Evolutionary conservation across 2,797 vertebrate genomes (phyloP), one percentile per base, ranked within the genome.

Genomic region (Girardinus metallicus): DNA sequence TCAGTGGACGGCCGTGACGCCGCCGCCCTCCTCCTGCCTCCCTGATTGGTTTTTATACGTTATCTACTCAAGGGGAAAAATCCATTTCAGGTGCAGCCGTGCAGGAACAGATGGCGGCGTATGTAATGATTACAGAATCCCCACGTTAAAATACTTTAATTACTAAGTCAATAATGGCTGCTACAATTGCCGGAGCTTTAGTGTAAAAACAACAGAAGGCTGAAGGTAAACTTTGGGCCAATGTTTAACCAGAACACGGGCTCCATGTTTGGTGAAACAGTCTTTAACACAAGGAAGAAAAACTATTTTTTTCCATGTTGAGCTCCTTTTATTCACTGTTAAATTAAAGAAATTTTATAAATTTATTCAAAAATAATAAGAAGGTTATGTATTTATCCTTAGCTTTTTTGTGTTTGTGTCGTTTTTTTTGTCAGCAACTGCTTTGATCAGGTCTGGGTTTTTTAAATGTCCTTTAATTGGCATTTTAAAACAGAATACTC

Each of bases 131-230:
- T 99, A 98, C 97, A 98, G 97, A 98, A 98, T 98, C 96, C 97
- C 96, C 95, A 97, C 96, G 96, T 97, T 97, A 98, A 98, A 98
- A 99, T 98, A 97, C 97, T 99, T 99, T 99, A 99, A 99, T 99
- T 99, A 97, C 98, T 98, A 97, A 98, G 98, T 99, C 98, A 99
- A 99, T 98, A 99, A 96, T 96, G 97, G 93, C 95, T 94, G 95
- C 96, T 97, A 97, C 97, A 97, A 96, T 96, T 95, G 96, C 95
- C 86, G 90, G 96, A 96, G 91, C 97, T 97, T 96, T 87, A 95
- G 96, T 91, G 95, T 97, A 98, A 99, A 99, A 99, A 99, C 98
- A 99, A 98, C 98, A 99, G 98, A 98, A 96, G 98, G 98, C 92
- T 86, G 92, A 98, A 97, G 92, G 97, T 97, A 98, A 99, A 99